Evolutionary conservation across 2,888 invertebrate species (phyloP), one percentile per base, ranked within the genome.

Genomic region (Enchytraeus crypticus): DNA sequence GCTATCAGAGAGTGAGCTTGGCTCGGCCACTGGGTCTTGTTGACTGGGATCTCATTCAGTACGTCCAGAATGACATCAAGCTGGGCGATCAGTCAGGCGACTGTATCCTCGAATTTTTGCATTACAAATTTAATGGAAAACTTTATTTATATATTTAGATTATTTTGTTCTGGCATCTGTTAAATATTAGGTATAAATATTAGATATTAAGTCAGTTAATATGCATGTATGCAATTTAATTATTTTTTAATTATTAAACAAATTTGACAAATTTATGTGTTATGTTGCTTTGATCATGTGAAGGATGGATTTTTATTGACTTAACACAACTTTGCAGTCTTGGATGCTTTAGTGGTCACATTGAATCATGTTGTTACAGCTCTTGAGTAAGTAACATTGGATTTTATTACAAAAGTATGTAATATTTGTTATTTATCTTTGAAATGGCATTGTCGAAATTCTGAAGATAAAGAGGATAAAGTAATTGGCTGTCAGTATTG

Each of bases 11-110:
- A 70, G 84, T 88, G 59, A 80, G 83, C 58, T 74, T 86, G 38
- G 77, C 81, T 18, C 75, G 81, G 46, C 78, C 81, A 5, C 73
- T 86, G 0, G 80, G 81, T 54, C 66, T 80, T 4, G 85, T 85
- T 2, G 83, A 81, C 63, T 88, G 88, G 86, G 78, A 85, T 54
- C 79, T 85, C 73, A 80, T 84, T 49, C 71, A 83, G 64, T 72
- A 71, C 60, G 70, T 80, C 0, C 73, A 77, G 64, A 74, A 73
- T 64, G 74, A 77, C 29, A 66, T 78, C 5, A 70, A 72, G 57
- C 71, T 76, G 0, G 79, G 82, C 45, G 76, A 82, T 11, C 76
- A 81, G n/a, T 77, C 80, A 18, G 85, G 84, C 1, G 85, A 87
- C 71, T 87, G 88, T 79, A 79, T 77, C 77, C 75, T 77, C 76